Conservation (phyloP, 2,797 vertebrate genomes). For the Microctenopoma lineatum region DNA sequence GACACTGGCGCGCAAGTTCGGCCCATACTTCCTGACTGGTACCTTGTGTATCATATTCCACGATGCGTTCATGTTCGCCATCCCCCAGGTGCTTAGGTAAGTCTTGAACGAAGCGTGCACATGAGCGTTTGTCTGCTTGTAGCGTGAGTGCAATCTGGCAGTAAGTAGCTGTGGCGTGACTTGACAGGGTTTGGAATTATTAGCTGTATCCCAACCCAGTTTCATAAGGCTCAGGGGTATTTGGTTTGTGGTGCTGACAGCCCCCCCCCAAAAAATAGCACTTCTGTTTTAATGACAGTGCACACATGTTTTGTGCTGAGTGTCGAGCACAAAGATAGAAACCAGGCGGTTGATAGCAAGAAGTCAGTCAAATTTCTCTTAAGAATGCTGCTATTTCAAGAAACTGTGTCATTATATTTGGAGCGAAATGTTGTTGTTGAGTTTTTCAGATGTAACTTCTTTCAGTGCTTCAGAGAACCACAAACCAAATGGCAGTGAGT, state of each 20-base stretch:
- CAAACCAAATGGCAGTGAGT: constrained; percentile 54
- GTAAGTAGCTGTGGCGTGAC: constrained; percentile 6
- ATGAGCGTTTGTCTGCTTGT: constrained; percentile 2
- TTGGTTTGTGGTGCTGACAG: constrained; percentile 22
- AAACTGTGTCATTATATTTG: constrained; percentile 44
- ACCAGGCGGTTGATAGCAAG: constrained; percentile 13
- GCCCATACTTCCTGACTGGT: constrained; percentile 87
- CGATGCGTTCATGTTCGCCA: constrained; percentile 91
- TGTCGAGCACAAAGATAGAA: constrained; percentile 5
- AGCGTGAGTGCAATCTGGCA: background rate
- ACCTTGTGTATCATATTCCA: constrained; percentile 88
- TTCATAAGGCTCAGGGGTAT: background rate
- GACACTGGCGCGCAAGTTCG: constrained; percentile 87
- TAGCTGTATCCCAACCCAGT: constrained; percentile 5
- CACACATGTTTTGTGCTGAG: constrained; percentile 5
- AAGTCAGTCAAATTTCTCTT: constrained; percentile 7
- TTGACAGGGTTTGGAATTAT: constrained; percentile 8
- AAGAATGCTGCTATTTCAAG: constrained; percentile 5
- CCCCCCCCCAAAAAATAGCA: background rate
- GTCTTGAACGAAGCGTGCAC: constrained; percentile 34
- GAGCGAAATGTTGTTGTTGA: constrained; percentile 42
- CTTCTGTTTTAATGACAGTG: background rate
- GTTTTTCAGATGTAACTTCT: constrained; percentile 43
- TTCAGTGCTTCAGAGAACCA: constrained; percentile 36
- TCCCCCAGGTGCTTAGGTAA: constrained; percentile 92